Percentiles rank a stretch among this genome's conserved stretches.
phyloP scores from a whole-genome alignment of 2,113 vertebrate species.

The Rhea americana region DNA sequence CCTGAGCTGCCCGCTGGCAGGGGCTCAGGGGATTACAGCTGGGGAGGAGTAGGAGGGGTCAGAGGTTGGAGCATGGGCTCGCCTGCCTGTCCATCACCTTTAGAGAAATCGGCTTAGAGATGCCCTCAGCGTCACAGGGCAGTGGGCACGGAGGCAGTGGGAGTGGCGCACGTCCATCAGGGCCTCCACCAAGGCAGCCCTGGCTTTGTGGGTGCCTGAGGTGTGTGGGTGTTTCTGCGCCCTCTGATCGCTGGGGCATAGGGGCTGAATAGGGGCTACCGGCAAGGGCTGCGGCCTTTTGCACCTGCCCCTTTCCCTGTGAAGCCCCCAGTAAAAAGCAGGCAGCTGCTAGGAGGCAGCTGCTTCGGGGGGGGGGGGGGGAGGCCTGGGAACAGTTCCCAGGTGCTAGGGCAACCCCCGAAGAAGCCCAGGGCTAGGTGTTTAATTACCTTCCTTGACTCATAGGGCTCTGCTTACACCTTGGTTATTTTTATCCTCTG shows the following conservation, averaged over 20 bases:
- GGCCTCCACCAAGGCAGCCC: not conserved
- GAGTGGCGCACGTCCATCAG: slow-evolving; percentile 53
- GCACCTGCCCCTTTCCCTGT: not conserved
- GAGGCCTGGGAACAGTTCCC: too few relatives aligned
- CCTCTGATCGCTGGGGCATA: slow-evolving; percentile 51
- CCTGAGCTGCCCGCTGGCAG: not conserved
- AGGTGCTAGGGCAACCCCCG: too few relatives aligned
- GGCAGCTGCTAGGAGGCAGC: too few relatives aligned
- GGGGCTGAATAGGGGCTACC: not conserved
- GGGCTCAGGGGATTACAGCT: not conserved
- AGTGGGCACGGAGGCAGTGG: not conserved
- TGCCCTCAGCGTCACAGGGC: not conserved
- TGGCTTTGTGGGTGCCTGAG: slow-evolving; percentile 49
- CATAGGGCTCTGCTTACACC: not conserved
- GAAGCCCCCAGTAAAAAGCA: too few relatives aligned
- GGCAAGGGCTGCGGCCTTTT: not conserved
- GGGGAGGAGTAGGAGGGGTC: slow-evolving; percentile 2
- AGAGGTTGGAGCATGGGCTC: slow-evolving; percentile 50
- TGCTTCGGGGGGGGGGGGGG: too few relatives aligned
- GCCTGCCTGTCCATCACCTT: slow-evolving; percentile 55
- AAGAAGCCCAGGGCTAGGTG: too few relatives aligned
- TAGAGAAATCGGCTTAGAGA: not conserved
- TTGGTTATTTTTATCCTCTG: not conserved
- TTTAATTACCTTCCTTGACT: not conserved
- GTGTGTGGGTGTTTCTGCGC: slow-evolving; percentile 43